These are phyloP conservation scores for Coenonympha arcania DNA, from an alignment of 2,888 invertebrate genomes.

Conservation along the genomic window DNA sequence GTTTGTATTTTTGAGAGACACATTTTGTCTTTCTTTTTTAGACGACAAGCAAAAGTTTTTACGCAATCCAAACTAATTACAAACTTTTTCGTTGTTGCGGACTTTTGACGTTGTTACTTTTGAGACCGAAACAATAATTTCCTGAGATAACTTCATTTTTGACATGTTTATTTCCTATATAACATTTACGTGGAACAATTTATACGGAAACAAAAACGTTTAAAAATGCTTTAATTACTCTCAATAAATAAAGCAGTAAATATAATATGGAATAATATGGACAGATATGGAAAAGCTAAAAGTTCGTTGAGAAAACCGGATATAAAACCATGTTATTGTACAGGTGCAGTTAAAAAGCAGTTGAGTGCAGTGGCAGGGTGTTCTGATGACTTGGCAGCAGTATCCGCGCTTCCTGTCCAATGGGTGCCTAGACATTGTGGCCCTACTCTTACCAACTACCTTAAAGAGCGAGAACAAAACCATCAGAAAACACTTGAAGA, in stretches of 20 bases:
- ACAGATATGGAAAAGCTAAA: not conserved
- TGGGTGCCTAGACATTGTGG: conserved; percentile 50
- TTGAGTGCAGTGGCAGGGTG: conserved; percentile 40
- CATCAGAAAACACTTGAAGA: conserved; percentile 37
- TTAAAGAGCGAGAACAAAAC: conserved; percentile 43
- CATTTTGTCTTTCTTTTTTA: too few species aligned
- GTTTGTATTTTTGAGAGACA: too few species aligned
- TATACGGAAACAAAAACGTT: too few species aligned
- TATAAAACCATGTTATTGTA: not conserved
- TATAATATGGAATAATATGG: not conserved
- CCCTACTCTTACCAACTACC: conserved; percentile 45
- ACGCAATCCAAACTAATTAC: too few species aligned
- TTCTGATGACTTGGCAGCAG: conserved; percentile 48
- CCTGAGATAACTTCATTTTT: too few species aligned
- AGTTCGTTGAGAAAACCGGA: too few species aligned
- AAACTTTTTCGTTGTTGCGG: too few species aligned
- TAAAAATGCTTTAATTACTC: not conserved
- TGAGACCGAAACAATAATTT: too few species aligned
- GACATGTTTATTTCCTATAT: conserved; percentile 3
- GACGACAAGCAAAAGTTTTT: too few species aligned
- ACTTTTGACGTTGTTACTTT: not conserved
- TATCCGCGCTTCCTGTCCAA: conserved; percentile 48
- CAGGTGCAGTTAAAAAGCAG: not conserved
- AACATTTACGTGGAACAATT: too few species aligned
- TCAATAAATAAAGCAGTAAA: too few species aligned